Conservation (phyloP, 2,113 vertebrate species). For the Furnarius figulus region DNA sequence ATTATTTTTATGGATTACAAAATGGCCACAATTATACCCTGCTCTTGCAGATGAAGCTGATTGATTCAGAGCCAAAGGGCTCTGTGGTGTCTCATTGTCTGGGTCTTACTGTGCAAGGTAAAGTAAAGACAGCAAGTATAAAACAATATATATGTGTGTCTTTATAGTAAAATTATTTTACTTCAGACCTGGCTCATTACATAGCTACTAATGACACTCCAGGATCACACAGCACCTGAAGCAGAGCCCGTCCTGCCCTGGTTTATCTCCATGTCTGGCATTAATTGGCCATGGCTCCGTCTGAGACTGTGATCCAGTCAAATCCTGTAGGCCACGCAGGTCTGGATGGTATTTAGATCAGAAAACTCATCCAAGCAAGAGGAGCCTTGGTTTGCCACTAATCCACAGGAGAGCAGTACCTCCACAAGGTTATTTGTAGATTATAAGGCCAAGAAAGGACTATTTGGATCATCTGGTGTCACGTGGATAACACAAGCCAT, state of each 20-base stretch:
- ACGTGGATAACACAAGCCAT: constrained; percentile 44
- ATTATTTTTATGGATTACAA: neutral
- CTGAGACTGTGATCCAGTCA: constrained; percentile 60
- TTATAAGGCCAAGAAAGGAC: constrained; percentile 70
- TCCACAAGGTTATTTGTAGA: constrained; percentile 60
- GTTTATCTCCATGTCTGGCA: constrained; percentile 15
- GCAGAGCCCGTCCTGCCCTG: neutral
- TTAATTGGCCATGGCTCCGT: constrained; percentile 54
- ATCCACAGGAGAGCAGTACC: constrained; percentile 52
- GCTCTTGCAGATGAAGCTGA: neutral
- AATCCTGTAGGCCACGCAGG: constrained; percentile 48
- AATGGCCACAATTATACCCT: neutral
- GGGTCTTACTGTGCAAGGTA: neutral
- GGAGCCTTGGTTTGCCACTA: constrained; percentile 45
- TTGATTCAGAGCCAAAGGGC: neutral
- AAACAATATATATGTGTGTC: neutral
- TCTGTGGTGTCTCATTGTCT: neutral
- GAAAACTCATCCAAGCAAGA: constrained; percentile 57
- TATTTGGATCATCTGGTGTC: constrained; percentile 68
- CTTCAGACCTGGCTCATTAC: neutral
- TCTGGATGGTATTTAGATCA: constrained; percentile 61
- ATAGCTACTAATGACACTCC: neutral
- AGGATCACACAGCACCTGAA: neutral
- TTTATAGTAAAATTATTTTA: neutral
- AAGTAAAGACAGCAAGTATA: neutral